Percentiles rank a stretch among this genome's conserved stretches.
Evolutionary conservation across 1,140 invertebrate species (phyloP).

Genomic region (Nixonia krombeini): DNA sequence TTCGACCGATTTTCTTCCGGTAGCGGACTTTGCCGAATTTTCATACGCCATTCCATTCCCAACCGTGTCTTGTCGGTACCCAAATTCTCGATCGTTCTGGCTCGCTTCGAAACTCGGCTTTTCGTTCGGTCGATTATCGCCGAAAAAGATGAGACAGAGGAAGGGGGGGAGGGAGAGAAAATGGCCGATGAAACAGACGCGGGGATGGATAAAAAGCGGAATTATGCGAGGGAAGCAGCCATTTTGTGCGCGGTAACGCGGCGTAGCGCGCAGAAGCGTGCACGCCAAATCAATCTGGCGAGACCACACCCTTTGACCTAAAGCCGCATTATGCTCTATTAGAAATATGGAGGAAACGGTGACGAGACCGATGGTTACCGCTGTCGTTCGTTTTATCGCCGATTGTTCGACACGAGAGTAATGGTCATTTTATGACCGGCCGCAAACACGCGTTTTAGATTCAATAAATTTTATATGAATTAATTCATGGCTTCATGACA

Average conservation of each 20-base stretch:
- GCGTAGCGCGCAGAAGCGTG: constrained; percentile 64
- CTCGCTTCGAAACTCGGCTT: too few relatives aligned
- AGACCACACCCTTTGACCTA: constrained; percentile 70
- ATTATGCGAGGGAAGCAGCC: constrained; percentile 55
- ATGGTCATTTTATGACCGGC: too few relatives aligned
- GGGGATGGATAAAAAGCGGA: constrained; percentile 28
- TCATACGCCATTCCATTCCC: too few relatives aligned
- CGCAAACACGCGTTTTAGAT: too few relatives aligned
- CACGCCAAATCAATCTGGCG: constrained; percentile 66
- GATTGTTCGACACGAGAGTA: constrained; percentile 40
- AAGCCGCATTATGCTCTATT: constrained; percentile 58
- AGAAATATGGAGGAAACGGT: constrained; percentile 58
- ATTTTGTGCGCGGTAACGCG: constrained; percentile 58
- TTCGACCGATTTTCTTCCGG: too few relatives aligned
- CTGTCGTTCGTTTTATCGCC: constrained; percentile 45
- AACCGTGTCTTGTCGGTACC: too few relatives aligned
- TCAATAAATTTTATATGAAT: too few relatives aligned
- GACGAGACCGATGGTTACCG: constrained; percentile 44
- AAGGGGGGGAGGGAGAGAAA: too few relatives aligned
- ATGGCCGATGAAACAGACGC: neutral
- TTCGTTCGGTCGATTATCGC: too few relatives aligned
- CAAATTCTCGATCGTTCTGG: neutral
- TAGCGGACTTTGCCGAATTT: too few relatives aligned
- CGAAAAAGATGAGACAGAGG: too few relatives aligned
- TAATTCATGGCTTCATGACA: too few relatives aligned